phyloP scores from a whole-genome alignment of 2,113 vertebrate species.

The Colaptes auratus region DNA sequence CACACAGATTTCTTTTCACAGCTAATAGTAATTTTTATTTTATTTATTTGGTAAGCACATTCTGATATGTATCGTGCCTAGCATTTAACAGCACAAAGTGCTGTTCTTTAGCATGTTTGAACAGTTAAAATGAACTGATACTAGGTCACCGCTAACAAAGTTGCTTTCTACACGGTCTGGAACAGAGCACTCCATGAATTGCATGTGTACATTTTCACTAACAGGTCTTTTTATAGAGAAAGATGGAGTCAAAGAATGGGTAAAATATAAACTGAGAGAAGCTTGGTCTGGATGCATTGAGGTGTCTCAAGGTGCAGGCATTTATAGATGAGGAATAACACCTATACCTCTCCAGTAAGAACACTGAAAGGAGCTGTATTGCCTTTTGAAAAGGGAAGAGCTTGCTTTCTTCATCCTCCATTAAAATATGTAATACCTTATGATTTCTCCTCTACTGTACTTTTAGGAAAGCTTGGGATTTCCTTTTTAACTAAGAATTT shows the following conservation, averaged over 20 bases:
- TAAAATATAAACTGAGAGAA: neutral
- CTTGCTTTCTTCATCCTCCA: neutral
- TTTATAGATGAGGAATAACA: neutral
- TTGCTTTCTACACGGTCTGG: fast-evolving
- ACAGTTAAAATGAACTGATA: neutral
- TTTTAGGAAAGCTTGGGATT: neutral
- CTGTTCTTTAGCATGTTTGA: neutral
- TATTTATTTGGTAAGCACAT: neutral
- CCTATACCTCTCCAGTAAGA: neutral
- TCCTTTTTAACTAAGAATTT: neutral
- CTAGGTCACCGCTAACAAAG: neutral
- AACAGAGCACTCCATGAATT: neutral
- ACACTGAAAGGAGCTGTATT: neutral
- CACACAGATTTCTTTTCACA: too few relatives aligned
- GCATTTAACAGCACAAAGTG: neutral
- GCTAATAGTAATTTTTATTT: neutral
- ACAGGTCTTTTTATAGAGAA: neutral
- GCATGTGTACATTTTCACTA: fast-evolving
- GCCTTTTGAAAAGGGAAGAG: neutral
- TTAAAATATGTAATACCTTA: neutral
- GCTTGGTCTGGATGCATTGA: neutral
- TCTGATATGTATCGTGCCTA: neutral
- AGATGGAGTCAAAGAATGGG: neutral
- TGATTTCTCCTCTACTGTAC: neutral
- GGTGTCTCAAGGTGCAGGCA: neutral